Base-by-base conservation (phyloP, 1,140 invertebrate species). In the Matsumurasca onukii region DNA sequence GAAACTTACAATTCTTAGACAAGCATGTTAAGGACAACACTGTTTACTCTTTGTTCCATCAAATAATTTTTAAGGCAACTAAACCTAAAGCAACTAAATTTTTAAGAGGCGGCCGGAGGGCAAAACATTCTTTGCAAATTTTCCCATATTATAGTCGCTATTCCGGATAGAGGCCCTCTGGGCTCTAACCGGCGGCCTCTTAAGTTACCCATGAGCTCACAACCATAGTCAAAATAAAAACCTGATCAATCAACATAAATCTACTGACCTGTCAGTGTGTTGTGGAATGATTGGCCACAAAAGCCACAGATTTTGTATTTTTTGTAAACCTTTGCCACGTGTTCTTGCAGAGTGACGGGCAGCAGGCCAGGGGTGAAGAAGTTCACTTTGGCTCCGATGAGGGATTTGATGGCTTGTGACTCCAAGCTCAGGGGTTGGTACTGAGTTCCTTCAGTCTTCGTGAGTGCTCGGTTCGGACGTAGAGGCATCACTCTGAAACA, bases 401-500 rank as follows among this genome's bases (percentile, higher is more conserved):
- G n/a, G n/a, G 39, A 45, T 9, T 12, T 45, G n/a, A 45, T 45
- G 39, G 39, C 9, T 12, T n/a, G n/a, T 45, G 39, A 12, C n/a
- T 45, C 9, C n/a, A 45, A 45, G n/a, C 39, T 45, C n/a, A 12
- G 9, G 9, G 39, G 39, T n/a, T 45, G 39, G n/a, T n/a, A n/a
- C n/a, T 12, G 39, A 12, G n/a, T 45, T 45, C 39, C n/a, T 45
- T 45, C 39, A 12, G 9, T 45, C n/a, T 45, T 45, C 9, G 39
- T n/a, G 39, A 45, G 39, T 9, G 9, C n/a, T n/a, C n/a, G n/a
- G n/a, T n/a, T n/a, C n/a, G n/a, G n/a, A n/a, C n/a, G n/a, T n/a
- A n/a, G n/a, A 45, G 39, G 39, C 39, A 45, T 9, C n/a, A 45
- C 39, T n/a, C 39, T 45, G n/a, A n/a, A 45, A 45, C 39, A 45